Evolutionary conservation across 2,888 invertebrate species (phyloP), one percentile per base, ranked within the genome.

Genomic region (Chesias legatella): DNA sequence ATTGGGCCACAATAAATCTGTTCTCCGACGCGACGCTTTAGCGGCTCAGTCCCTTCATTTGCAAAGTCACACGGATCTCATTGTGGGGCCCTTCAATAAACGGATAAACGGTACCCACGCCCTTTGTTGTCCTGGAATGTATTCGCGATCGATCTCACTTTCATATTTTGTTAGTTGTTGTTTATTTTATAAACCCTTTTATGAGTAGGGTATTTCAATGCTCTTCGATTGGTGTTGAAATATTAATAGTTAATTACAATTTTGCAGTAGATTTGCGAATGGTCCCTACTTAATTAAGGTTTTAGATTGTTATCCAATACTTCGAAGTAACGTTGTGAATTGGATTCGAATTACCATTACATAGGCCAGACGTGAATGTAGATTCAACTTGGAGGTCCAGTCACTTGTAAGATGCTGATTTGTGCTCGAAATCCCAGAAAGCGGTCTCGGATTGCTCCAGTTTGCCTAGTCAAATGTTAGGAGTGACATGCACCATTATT

Each of bases 391-490:
- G 30, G 26, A 35, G 32, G 31, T 38, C 13, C 41, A 53, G 47
- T 45, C 41, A 45, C 30, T 45, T 37, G 29, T 48, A 48, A 51
- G 44, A 45, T 44, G 40, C 47, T 37, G 51, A 55, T 56, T 60
- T 54, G 58, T 67, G 62, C 59, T 60, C 52, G 49, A 13, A 42
- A 35, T 32, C 50, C 57, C 40, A 32, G 35, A 24, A 39, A 41
- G 42, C 30, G 29, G 31, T 13, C 33, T 23, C 52, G 55, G 53
- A 57, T 52, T 49, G 52, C 52, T 51, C 56, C 53, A 62, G 80
- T 82, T 80, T 77, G 75, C 77, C 67, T 79, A 82, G 80, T 80
- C 83, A 78, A 83, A 83, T 82, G 80, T 67, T 60, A 58, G 60
- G 53, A 65, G 68, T 68, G 73, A 79, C 80, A 77, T 63, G 59